phyloP scores from a whole-genome alignment of 2,797 vertebrate species.

The Chaetodon trifasciatus region DNA sequence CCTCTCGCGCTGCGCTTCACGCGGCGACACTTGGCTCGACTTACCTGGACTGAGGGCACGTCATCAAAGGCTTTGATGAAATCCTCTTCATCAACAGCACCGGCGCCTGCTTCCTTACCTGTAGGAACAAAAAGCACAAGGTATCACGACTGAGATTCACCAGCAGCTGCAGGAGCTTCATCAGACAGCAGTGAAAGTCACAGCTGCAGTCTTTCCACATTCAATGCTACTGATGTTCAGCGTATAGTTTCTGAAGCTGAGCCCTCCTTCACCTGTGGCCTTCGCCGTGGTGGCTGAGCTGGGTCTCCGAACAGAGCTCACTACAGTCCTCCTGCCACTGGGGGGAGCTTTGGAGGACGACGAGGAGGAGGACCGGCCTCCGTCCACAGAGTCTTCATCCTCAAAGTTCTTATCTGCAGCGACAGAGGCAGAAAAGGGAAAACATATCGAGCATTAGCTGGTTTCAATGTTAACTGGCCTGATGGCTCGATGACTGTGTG shows the following conservation, averaged over 20 bases:
- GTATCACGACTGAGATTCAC: neutral
- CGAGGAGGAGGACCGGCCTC: slow-evolving; percentile 96
- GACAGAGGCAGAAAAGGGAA: slow-evolving; percentile 27
- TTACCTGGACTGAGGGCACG: slow-evolving; percentile 92
- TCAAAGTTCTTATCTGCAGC: slow-evolving; percentile 97
- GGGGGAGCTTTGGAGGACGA: slow-evolving; percentile 93
- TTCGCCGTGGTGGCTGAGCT: slow-evolving; percentile 88
- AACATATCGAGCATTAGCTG: too few relatives aligned
- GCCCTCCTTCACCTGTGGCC: slow-evolving; percentile 84
- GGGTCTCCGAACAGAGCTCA: slow-evolving; percentile 89
- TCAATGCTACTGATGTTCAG: neutral
- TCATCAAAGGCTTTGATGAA: slow-evolving; percentile 98
- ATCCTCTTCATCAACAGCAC: slow-evolving; percentile 97
- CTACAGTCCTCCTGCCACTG: slow-evolving; percentile 87
- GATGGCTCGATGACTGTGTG: neutral
- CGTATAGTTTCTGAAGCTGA: too few relatives aligned
- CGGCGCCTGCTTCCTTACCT: slow-evolving; percentile 94
- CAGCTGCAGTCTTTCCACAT: neutral
- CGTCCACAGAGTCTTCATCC: slow-evolving; percentile 98
- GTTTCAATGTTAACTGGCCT: neutral
- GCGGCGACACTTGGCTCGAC: neutral
- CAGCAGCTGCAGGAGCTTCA: neutral
- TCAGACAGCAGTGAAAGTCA: neutral
- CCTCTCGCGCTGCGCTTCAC: neutral
- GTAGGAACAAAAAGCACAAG: neutral